Evolutionary conservation across 2,113 vertebrate genomes (phyloP), one percentile per base, ranked within the genome.

Genomic region (Ceuthmochares aereus): DNA sequence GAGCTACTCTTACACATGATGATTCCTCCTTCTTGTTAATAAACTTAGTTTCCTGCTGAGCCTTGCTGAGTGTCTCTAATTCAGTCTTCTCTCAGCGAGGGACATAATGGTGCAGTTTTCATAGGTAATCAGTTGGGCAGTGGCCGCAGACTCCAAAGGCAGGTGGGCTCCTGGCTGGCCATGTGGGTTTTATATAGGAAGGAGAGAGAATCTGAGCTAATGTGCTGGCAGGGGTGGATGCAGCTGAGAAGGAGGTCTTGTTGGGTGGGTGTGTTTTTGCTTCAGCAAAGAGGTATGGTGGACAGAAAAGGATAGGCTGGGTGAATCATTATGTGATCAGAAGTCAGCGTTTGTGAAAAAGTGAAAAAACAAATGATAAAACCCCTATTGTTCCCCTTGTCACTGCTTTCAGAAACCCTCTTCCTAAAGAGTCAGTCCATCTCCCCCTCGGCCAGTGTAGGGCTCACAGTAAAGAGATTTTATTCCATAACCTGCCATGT

Each of bases 1-100:
- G 83, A 77, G 75, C 86, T 67, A 47, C 80, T 88, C 91, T 85
- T 36, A 73, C 59, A 85, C 47, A 70, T 0, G 3, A 62, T 11
- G 82, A 55, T 94, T 74, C 70, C 68, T 74, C 59, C 90, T 94
- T 74, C 82, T 84, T 80, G 68, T 67, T 94, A 95, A 96, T 81
- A 86, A 90, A 95, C 70, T 14, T 73, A 40, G 58, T 40, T 87
- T 87, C 87, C 95, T 2, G 8, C 85, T 90, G 87, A 74, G 85
- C 76, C 79, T 93, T 13, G 1, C 73, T 47, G 78, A 83, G 51
- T 27, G 51, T 66, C 82, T 83, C 26, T 64, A 67, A 72, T 15
- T 40, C 23, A 63, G 63, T 75, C 34, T 94, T 17, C 63, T 86
- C 82, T 66, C 26, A 0, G 60, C 6, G 11, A 91, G 87, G 54